These are phyloP conservation scores for Uloborus plumipes DNA, from an alignment of 2,888 invertebrate genomes.

Conservation along the genomic window DNA sequence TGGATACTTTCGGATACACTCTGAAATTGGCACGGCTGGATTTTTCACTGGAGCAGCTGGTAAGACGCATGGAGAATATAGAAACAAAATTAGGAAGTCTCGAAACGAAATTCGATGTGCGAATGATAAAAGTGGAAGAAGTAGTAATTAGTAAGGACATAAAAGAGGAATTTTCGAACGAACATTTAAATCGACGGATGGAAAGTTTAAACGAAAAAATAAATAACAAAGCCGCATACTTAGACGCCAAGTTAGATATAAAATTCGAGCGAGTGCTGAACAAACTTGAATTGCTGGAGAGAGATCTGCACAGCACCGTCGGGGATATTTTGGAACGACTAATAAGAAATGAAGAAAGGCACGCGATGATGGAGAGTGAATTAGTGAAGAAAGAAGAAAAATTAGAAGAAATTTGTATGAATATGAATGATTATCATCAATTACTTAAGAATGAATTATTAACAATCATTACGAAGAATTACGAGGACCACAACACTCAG, in stretches of 20 bases:
- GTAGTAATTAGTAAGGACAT: slow-evolving; percentile 56
- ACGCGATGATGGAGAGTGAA: slow-evolving; percentile 33
- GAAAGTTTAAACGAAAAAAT: slow-evolving; percentile 61
- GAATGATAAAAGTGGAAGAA: slow-evolving; percentile 64
- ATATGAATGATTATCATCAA: slow-evolving; percentile 32
- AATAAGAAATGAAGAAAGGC: slow-evolving; percentile 62
- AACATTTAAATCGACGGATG: slow-evolving; percentile 57
- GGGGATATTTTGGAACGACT: slow-evolving; percentile 62
- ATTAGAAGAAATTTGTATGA: slow-evolving; percentile 30
- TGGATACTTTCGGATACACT: slow-evolving; percentile 64
- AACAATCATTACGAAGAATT: slow-evolving; percentile 22
- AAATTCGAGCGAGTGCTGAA: slow-evolving; percentile 46
- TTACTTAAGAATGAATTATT: slow-evolving; percentile 53
- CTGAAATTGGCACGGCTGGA: slow-evolving; percentile 69
- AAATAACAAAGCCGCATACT: slow-evolving; percentile 54
- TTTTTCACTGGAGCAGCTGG: slow-evolving; percentile 70
- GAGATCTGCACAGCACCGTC: slow-evolving; percentile 57
- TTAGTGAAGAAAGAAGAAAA: slow-evolving; percentile 27
- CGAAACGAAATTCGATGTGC: slow-evolving; percentile 69
- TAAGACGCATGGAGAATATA: slow-evolving; percentile 72
- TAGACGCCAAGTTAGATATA: slow-evolving; percentile 62
- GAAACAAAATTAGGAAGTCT: slow-evolving; percentile 72
- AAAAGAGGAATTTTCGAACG: slow-evolving; percentile 63
- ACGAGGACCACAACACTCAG: slow-evolving; percentile 16
- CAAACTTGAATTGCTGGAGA: slow-evolving; percentile 62